Evolutionary conservation across 2,888 invertebrate genomes (phyloP), one percentile per base, ranked within the genome.

Genomic region (Heliconius charithonia): DNA sequence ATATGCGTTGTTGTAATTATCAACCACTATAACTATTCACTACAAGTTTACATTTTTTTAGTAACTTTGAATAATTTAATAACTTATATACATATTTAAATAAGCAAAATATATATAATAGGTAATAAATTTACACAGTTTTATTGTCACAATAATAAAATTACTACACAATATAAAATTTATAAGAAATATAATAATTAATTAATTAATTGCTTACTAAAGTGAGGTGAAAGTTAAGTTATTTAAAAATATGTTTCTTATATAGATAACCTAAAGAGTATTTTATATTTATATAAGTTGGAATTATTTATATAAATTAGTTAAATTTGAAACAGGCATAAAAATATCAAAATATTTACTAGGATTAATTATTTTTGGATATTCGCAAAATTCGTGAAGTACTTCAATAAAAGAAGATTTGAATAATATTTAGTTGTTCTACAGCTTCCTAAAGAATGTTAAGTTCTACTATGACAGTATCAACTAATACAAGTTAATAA

Each of bases 81-180:
- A 81, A 73, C 78, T 80, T 81, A 80, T 79, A 79, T 81, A 81
- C 78, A 81, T 74, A 65, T 77, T 65, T 72, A 72, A 41, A 41
- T 27, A 66, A n/a, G 82, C 76, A 74, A 78, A 84, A 83, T 75
- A 56, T 72, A 69, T 75, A 80, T 82, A 79, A 77, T 65, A 75
- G 75, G 67, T 51, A 80, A 69, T 76, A n/a, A 67, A 66, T 74
- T 79, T 83, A 83, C 78, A 76, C 62, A 83, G 80, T 83, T 83
- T 83, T 83, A 83, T 83, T 83, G 83, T 83, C 83, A 81, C 81
- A 82, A 79, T 80, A 80, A 80, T 76, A 67, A 74, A 72, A 77
- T 37, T 25, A 51, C 56, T n/a, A 75, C 10, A 67, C n/a, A 67
- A 75, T 67, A 32, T 51, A 32, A 56, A 45, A 67, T 25, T n/a